Base-by-base conservation (phyloP, 2,888 invertebrate species). In the Pimpla rufipes region DNA sequence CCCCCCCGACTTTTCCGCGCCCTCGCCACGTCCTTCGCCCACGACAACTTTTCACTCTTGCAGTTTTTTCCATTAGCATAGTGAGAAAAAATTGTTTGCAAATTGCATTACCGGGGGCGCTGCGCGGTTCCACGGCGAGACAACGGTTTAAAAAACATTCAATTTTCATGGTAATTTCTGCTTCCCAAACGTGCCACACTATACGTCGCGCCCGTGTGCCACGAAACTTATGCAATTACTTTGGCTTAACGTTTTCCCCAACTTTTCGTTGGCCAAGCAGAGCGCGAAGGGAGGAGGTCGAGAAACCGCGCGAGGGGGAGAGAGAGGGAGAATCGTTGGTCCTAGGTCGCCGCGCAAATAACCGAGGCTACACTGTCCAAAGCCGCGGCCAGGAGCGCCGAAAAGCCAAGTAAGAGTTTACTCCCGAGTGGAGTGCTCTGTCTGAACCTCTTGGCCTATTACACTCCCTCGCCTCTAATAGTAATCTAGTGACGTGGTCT, bases 91-190 rank as follows among this genome's bases (percentile, higher is more conserved):
- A 79, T 76, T 66, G 83, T 68, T 79, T 73, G 79, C 76, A 78
- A 80, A 83, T 80, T 80, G 83, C 80, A 78, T 80, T 84, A 81
- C 23, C 64, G 81, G 5, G 29, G 5, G 70, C 21, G 13, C 57
- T 37, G 37, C 64, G 81, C 29, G 29, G n/a, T n/a, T 5, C 3
- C 29, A 5, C 29, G 47, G 29, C 40, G 74, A 64, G 74, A 81
- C 73, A 74, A 79, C 66, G 79, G 64, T 83, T 76, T 74, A 85
- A 81, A 84, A 84, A 83, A 85, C 83, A 85, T 85, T 86, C 85
- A 86, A 86, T 86, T 85, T 85, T 86, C 85, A 81, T 83, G 85
- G 81, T 85, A 81, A 83, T 85, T 85, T 86, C 79, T 86, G 75
- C 79, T 75, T 75, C 83, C n/a, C 73, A 76, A 84, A 82, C 80